Evolutionary conservation across 2,113 vertebrate species (phyloP).

Genomic region (Aldabrachelys gigantea): DNA sequence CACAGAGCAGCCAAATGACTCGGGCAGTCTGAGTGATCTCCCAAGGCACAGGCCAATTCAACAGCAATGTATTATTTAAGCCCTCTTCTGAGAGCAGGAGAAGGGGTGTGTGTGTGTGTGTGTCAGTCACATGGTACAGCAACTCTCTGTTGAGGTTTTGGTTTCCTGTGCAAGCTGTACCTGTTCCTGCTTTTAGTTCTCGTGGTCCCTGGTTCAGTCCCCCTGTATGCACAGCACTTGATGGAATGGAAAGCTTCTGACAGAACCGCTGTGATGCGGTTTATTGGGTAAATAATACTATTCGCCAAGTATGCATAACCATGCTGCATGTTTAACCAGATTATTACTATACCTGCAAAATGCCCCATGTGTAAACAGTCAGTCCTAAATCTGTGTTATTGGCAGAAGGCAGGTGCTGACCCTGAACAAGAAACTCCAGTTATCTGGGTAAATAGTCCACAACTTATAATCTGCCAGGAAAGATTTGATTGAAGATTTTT

Average conservation of each 20-base stretch:
- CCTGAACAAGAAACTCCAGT: rapidly evolving
- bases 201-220: neutral
- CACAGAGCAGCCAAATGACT: neutral
- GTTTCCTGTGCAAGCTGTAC: rapidly evolving
- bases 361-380: neutral
- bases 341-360: neutral
- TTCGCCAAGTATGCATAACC: neutral
- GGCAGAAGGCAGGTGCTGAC: neutral
- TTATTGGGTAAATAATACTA: neutral
- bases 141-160: neutral
- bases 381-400: neutral
- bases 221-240: neutral
- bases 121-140: too few species aligned
- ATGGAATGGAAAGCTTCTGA: neutral
- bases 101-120: rapidly evolving
- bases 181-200: neutral
- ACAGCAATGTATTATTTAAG: neutral
- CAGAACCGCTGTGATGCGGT: neutral
- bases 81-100: neutral
- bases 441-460: neutral
- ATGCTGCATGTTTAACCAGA: neutral
- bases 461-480: neutral
- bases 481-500: neutral
- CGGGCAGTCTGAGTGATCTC: neutral
- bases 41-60: neutral